Evolutionary conservation across 2,888 invertebrate genomes (phyloP), one percentile per base, ranked within the genome.

Genomic region (Acronicta alni): DNA sequence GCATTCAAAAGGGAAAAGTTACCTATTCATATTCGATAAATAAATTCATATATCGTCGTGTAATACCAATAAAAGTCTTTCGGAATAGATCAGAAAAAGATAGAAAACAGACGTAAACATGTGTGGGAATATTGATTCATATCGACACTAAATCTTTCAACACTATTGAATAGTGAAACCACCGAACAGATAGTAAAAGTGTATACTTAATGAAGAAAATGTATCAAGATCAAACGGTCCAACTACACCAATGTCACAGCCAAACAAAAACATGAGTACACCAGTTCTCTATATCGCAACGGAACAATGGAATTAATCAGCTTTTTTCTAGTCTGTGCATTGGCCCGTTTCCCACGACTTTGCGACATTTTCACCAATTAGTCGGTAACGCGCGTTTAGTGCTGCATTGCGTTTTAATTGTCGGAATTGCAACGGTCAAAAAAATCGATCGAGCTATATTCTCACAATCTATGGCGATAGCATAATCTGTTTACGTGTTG

Each of bases 291-390:
- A 72, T 68, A 70, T 72, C 41, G 73, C 75, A 77, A 57, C 53
- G 57, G 56, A 73, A 87, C 83, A 85, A 87, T 84, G 49, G 70
- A 70, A 60, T 60, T 65, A 60, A 69, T 72, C 60, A 53, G 64
- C 23, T 52, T 83, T 86, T 84, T 87, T 86, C 56, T 66, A 43
- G 47, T 55, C 58, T 63, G 52, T 63, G 62, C 78, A 64, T 70
- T 85, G 86, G 71, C 84, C 83, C 58, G 69, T 75, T 87, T 89
- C 88, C 46, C 89, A 89, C 75, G 77, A 56, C 66, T 79, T 84
- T 84, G 84, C 81, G 76, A 85, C 81, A 86, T 83, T 88, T 85
- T 83, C 82, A 73, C 84, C 77, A 79, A 83, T 82, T 76, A 80
- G 38, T n/a, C 1, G 10, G 53, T 48, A 62, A 70, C 54, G 45